Percentiles rank a stretch among this genome's conserved stretches.
Conservation (phyloP, 2,113 vertebrate species). For the Anoura caudifer region DNA sequence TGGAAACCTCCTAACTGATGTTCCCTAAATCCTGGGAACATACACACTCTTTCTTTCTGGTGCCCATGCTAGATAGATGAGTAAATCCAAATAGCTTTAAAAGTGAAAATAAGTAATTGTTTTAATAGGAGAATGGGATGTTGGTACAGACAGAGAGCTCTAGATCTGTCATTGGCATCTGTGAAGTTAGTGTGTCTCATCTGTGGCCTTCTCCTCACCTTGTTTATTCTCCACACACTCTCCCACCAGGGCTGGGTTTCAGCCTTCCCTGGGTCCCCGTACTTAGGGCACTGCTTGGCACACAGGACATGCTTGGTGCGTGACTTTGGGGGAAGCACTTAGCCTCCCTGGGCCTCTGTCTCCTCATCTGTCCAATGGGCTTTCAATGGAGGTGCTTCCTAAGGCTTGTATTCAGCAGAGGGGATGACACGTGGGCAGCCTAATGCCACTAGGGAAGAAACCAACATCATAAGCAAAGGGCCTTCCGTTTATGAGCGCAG, state of each 20-base stretch:
- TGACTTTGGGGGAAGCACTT: background rate
- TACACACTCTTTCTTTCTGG: background rate
- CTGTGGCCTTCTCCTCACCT: background rate
- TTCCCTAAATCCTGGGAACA: background rate
- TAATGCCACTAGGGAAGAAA: background rate
- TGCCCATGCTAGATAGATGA: background rate
- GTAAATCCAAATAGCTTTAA: background rate
- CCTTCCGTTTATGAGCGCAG: background rate
- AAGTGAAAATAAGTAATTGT: background rate
- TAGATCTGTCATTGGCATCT: background rate
- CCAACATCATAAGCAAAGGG: background rate
- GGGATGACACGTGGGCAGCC: background rate
- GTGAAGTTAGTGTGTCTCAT: background rate
- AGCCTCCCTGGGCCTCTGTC: background rate
- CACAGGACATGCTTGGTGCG: background rate
- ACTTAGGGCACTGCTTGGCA: background rate
- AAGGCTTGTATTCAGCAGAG: background rate
- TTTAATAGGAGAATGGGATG: background rate
- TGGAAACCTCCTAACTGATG: background rate
- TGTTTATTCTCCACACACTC: background rate
- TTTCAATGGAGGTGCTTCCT: rapidly evolving
- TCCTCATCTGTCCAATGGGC: background rate
- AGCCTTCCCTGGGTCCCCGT: background rate
- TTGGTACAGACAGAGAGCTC: background rate
- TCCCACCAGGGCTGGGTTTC: background rate